Evolutionary conservation across 2,797 vertebrate genomes (phyloP), one percentile per base, ranked within the genome.

Genomic region (Mormyrops boulengeri): DNA sequence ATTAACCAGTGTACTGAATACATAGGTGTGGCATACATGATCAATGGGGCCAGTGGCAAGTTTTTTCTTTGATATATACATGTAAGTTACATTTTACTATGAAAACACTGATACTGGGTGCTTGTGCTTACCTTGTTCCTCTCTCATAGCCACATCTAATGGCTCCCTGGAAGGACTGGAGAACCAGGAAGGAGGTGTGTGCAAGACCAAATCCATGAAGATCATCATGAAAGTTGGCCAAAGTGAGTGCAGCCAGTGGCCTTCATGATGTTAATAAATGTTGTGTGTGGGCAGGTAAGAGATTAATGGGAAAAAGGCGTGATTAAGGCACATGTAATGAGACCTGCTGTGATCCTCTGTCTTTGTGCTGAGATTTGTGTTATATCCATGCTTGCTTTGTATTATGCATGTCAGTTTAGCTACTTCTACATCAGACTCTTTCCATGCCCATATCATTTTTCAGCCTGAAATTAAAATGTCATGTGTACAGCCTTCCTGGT

Each of bases 221-320:
- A 99, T 99, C 94, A 95, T 98, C 95, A 98, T 99, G 98, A 99
- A 98, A 97, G 98, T 99, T 96, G 98, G 98, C 95, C 98, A 99
- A 96, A 98, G 98, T 99, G 96, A 98, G 97, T 96, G 92, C 87
- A 88, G 34, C 50, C 19, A 66, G 55, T 88, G 60, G 85, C 57
- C 89, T 53, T 85, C 84, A 53, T 30, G 49, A 19, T 26, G 17
- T 11, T 85, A 12, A 26, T 50, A 26, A 22, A 19, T 85, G 22
- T 26, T 19, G 34, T 2, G 11, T 50, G 47, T 4, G 44, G 44
- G 44, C 82, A 17, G 22, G 82, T 49, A 41, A 22, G 41, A 77
- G 34, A 8, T 77, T 19, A 17, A 77, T 34, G 30, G 14, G 69
- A 41, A 77, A 41, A 41, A 41, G 69, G 34, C 34, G 41, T 6